These are phyloP conservation scores for Odontomyia ornata DNA, from an alignment of 2,888 invertebrate species.

Conservation along the genomic window DNA sequence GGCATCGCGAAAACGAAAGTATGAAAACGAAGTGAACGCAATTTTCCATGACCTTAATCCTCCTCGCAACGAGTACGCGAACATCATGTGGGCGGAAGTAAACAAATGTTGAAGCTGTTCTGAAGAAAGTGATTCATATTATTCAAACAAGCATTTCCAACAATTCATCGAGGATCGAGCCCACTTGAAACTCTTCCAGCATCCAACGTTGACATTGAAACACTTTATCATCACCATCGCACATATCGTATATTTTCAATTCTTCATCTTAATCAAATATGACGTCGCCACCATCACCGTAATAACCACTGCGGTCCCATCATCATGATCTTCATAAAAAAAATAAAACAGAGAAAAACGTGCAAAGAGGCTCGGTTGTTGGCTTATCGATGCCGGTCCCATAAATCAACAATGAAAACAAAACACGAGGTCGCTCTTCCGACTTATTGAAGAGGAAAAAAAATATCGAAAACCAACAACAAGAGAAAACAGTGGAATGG, in stretches of 20 bases:
- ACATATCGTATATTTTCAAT: background rate
- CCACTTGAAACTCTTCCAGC: background rate
- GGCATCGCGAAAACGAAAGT: slow-evolving; percentile 35
- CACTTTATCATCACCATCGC: background rate
- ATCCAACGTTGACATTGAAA: background rate
- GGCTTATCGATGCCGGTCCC: slow-evolving; percentile 41
- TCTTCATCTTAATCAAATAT: background rate
- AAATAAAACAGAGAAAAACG: background rate
- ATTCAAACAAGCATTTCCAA: too few species aligned
- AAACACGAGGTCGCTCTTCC: slow-evolving; percentile 2
- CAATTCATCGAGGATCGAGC: too few species aligned
- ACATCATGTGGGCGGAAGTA: too few species aligned
- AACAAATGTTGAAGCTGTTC: too few species aligned
- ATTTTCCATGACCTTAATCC: slow-evolving; percentile 37
- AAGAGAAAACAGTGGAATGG: background rate
- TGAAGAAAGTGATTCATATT: too few species aligned
- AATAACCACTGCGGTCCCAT: background rate
- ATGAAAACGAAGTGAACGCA: slow-evolving; percentile 31
- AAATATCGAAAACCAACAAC: background rate
- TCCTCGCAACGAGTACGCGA: background rate
- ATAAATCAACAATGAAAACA: slow-evolving; percentile 43
- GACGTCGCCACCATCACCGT: background rate
- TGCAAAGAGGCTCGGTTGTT: slow-evolving; percentile 30
- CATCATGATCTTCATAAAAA: background rate
- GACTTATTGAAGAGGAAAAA: background rate